These are phyloP conservation scores for Nephrotoma flavescens DNA, from an alignment of 2,888 invertebrate species.

Conservation along the genomic window DNA sequence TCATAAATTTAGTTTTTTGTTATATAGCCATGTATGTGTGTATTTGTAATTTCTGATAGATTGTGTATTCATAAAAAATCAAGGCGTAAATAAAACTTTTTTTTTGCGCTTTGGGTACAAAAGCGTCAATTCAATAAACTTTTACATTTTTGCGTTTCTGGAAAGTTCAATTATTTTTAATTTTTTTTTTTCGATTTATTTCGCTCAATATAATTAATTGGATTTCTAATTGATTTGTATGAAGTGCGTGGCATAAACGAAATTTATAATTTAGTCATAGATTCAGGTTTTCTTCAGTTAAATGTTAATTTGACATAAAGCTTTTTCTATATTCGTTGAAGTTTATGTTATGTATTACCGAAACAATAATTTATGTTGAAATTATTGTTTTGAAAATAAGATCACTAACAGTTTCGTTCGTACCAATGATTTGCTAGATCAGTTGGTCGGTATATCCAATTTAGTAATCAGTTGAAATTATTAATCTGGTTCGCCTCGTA, in stretches of 20 bases:
- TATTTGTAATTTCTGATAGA: background rate
- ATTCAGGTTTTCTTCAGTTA: background rate
- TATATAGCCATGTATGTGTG: background rate
- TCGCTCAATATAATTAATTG: background rate
- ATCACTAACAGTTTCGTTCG: too few species aligned
- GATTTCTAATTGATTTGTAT: background rate
- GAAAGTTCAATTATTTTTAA: background rate
- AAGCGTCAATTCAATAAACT: background rate
- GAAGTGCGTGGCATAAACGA: background rate
- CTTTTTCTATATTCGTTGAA: background rate
- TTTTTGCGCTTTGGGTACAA: background rate
- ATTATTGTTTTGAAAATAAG: too few species aligned
- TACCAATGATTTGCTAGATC: too few species aligned
- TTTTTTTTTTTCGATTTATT: background rate
- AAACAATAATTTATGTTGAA: too few species aligned
- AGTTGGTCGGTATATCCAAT: too few species aligned
- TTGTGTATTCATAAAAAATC: background rate
- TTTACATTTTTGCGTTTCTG: background rate
- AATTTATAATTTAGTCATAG: background rate
- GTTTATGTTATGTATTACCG: background rate
- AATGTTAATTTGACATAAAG: background rate
- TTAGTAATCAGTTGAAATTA: too few species aligned
- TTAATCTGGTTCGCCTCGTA: too few species aligned
- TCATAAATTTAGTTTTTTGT: background rate
- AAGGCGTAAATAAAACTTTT: background rate